Percentiles rank a stretch among this genome's conserved stretches.
phyloP scores from a whole-genome alignment of 2,113 vertebrate genomes.

The Epinephelus moara region DNA sequence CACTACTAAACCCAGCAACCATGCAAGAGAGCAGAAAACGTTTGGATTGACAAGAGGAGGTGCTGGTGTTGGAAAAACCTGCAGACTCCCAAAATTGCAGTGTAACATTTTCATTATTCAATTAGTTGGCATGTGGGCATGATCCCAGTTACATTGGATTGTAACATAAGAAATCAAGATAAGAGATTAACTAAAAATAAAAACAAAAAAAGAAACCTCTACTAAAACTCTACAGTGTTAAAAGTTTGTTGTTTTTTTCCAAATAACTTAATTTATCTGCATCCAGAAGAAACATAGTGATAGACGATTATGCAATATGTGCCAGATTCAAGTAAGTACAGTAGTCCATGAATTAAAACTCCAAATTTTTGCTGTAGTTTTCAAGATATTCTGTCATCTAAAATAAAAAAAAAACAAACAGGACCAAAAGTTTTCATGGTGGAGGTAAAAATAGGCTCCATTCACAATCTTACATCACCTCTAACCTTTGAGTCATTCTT shows the following conservation, averaged over 20 bases:
- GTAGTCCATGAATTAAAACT: background rate
- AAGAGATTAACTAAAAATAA: background rate
- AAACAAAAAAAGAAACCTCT: background rate
- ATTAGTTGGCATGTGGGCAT: background rate
- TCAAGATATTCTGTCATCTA: background rate
- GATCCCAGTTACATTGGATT: background rate
- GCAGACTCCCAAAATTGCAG: background rate
- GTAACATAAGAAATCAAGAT: background rate
- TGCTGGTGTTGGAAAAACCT: background rate
- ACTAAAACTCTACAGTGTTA: too few species aligned
- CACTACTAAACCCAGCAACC: background rate
- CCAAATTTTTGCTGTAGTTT: background rate
- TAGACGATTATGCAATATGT: background rate
- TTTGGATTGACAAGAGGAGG: background rate
- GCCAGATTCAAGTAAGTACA: background rate
- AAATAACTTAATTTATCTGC: background rate
- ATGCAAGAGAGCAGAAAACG: background rate
- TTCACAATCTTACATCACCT: slow-evolving; percentile 1
- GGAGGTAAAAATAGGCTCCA: slow-evolving; percentile 13
- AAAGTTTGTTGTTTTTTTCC: background rate
- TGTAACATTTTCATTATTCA: background rate
- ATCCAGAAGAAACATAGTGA: background rate
- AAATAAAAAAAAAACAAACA: slow-evolving; percentile 10
- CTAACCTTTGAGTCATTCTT: background rate
- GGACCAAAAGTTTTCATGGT: slow-evolving; percentile 2